Evolutionary conservation across 1,140 invertebrate genomes (phyloP).

Genomic region (Ooceraea biroi): DNA sequence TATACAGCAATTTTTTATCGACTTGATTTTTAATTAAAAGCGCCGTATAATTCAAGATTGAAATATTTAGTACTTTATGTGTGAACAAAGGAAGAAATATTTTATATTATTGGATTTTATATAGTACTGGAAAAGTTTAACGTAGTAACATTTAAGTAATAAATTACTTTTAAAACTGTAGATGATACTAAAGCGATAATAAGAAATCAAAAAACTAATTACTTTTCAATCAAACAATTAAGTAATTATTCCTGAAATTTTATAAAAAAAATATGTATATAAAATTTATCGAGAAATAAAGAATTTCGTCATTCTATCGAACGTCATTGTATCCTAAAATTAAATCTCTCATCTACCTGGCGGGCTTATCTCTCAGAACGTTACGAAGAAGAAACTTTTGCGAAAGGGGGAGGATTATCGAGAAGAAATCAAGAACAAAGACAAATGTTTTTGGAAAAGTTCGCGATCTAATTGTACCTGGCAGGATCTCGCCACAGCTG

Average conservation of each 20-base stretch:
- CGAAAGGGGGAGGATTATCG: background rate
- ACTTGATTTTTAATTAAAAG: background rate
- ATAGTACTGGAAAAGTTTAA: too few species aligned
- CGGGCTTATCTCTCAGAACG: background rate
- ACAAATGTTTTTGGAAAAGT: constrained; percentile 43
- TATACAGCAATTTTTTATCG: background rate
- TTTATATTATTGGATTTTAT: too few species aligned
- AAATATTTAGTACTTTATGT: too few species aligned
- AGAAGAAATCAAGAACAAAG: constrained; percentile 2
- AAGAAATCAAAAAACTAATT: too few species aligned
- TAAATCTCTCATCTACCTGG: background rate
- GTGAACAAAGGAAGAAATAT: too few species aligned
- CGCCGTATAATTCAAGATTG: too few species aligned
- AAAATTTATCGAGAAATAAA: background rate
- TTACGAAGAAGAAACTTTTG: background rate
- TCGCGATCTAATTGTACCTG: constrained; percentile 43
- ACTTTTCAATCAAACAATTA: too few species aligned
- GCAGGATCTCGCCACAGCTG: background rate
- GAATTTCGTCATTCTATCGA: background rate
- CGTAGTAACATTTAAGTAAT: too few species aligned
- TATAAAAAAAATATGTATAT: background rate
- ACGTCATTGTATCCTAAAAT: constrained; percentile 1
- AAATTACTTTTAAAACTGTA: too few species aligned
- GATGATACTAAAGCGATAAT: too few species aligned
- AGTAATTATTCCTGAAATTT: too few species aligned